Evolutionary conservation across 2,113 vertebrate species (phyloP), one percentile per base, ranked within the genome.

Genomic region (Arvicanthis niloticus): DNA sequence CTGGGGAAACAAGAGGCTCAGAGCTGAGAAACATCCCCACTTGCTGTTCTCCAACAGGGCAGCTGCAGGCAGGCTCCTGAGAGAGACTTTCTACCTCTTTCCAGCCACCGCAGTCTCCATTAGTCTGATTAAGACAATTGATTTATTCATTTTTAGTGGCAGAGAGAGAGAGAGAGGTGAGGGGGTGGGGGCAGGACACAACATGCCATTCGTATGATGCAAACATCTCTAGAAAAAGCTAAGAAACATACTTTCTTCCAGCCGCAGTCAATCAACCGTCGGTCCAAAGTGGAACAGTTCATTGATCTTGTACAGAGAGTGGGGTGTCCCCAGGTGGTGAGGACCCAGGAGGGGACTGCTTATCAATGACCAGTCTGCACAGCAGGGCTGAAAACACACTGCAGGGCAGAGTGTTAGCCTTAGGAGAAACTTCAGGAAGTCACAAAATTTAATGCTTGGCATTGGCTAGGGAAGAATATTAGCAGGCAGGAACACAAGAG

Each of bases 61-160:
- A 77, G 67, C 92, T 15, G 42, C 76, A 22, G 85, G 58, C 45
- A 62, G 1, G 68, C 60, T 62, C 58, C 81, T 45, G 16, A 16
- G 40, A 45, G 75, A 85, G 70, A 40, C 91, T 82, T 72, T 26
- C 77, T 40, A 8, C 78, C 80, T 68, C 42, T 75, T 81, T 81
- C 81, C n/a, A 92, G 95, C 19, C 92, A 37, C 7, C 29, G 21
- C 7, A 34, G 90, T 75, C 65, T 96, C 97, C 97, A 97, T 97
- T 97, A 97, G 96, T 96, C 90, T 96, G 97, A 98, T 98, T 97
- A 97, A 89, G 68, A 97, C 96, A 96, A 96, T 96, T 97, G 97
- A 98, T 98, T 98, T 97, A 98, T 96, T 96, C 96, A 97, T 92
- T 97, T 95, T 95, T 89, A 77, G 97, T 53, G 90, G 91, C 58